Evolutionary conservation across 2,113 vertebrate species (phyloP), one percentile per base, ranked within the genome.

Genomic region (Kryptolebias marmoratus): DNA sequence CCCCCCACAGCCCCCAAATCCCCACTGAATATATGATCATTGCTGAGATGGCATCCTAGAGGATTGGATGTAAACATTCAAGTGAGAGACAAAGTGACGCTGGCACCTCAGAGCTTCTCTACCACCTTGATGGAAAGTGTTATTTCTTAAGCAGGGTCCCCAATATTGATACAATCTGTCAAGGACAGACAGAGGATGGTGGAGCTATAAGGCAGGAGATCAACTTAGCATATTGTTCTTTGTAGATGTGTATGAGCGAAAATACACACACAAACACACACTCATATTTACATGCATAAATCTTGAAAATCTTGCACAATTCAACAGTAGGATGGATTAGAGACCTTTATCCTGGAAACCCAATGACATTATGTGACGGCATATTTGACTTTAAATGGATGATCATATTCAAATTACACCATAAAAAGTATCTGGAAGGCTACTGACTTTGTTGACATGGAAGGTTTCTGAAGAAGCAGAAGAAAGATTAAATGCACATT

Each of bases 11-110:
- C 61, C 42, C 27, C n/a, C 54, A 77, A 86, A 87, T 89, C 90
- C 84, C 87, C 48, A 55, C 78, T 86, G 88, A 91, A 92, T 90
- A 84, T 84, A 85, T 71, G 87, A 90, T 89, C 80, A 71, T 62
- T 64, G 80, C 79, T 73, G 72, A 82, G 70, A 86, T 15, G 48
- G 68, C 59, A 44, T 86, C 80, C 81, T 60, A 59, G 72, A 78
- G 84, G 78, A 85, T 71, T 79, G 77, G 79, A 75, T 87, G 76
- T 89, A 89, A 89, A 91, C 78, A 89, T 87, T 74, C 71, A 71
- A 68, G 67, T 68, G 82, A 79, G 28, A 64, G 67, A 72, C 62
- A 54, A 56, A 66, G 60, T 59, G 65, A 59, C 12, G 68, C 72
- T 18, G 11, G 61, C 60, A 75, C 62, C 77, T 82, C 71, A 11